These are phyloP conservation scores for Phocoena sinus DNA, from an alignment of 2,113 vertebrate genomes.

Conservation along the genomic window DNA sequence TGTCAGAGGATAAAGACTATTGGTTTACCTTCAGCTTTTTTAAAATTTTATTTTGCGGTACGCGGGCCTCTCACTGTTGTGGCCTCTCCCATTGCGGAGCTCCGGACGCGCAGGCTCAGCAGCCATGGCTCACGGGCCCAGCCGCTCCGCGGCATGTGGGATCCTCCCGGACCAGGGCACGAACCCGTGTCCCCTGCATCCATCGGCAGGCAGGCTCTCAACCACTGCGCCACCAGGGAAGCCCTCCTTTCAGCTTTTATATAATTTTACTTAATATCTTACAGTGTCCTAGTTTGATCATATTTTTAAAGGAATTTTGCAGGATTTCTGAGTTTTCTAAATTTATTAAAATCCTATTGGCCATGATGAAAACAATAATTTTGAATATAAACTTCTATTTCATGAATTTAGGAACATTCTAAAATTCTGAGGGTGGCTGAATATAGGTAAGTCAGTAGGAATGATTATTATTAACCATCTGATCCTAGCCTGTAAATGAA, in stretches of 20 bases:
- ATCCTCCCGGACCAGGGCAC: too few relatives aligned
- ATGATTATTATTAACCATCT: not conserved
- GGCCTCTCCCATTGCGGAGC: too few relatives aligned
- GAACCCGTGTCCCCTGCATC: too few relatives aligned
- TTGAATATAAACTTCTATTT: not conserved
- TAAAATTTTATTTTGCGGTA: too few relatives aligned
- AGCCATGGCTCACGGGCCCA: too few relatives aligned
- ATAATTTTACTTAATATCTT: slow-evolving; percentile 20
- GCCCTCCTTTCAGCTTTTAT: not conserved
- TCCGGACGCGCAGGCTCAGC: too few relatives aligned
- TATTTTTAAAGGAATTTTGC: slow-evolving; percentile 48
- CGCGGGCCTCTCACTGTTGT: too few relatives aligned
- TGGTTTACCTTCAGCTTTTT: not conserved
- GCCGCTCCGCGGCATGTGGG: too few relatives aligned
- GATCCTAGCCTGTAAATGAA: not conserved
- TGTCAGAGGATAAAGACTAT: not conserved
- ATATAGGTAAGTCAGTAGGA: not conserved
- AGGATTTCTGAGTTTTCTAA: slow-evolving; percentile 17
- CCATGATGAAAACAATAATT: slow-evolving; percentile 6
- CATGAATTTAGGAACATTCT: slow-evolving; percentile 12
- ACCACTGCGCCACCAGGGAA: too few relatives aligned
- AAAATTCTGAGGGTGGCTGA: not conserved
- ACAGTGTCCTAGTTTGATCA: not conserved
- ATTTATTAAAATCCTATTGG: slow-evolving; percentile 28
- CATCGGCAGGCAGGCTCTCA: too few relatives aligned